Evolutionary conservation across 1,140 invertebrate genomes (phyloP).

Genomic region (Contarinia nasturtii): DNA sequence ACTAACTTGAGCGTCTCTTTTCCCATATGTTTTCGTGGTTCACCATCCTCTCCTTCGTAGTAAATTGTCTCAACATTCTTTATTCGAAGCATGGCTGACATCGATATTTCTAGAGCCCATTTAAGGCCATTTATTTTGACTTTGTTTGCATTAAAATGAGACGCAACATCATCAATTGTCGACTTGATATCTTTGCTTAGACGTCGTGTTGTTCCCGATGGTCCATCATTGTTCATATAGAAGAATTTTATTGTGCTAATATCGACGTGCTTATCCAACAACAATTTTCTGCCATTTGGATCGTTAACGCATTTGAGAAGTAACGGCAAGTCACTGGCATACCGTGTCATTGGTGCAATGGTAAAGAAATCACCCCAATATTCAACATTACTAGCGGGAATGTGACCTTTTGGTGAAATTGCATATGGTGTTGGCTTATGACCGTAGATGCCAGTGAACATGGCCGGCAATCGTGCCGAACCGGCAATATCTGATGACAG

Average conservation of each 20-base stretch:
- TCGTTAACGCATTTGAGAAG: slow-evolving; percentile 46
- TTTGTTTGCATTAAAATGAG: slow-evolving; percentile 36
- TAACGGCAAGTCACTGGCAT: slow-evolving; percentile 58
- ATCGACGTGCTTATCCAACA: slow-evolving; percentile 45
- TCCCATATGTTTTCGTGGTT: slow-evolving; percentile 31
- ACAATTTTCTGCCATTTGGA: slow-evolving; percentile 31
- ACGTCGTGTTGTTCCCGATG: slow-evolving; percentile 34
- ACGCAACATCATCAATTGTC: slow-evolving; percentile 41
- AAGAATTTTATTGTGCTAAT: slow-evolving; percentile 50
- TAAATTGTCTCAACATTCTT: slow-evolving; percentile 36
- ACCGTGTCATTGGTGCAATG: slow-evolving; percentile 65
- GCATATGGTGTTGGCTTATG: slow-evolving; percentile 54
- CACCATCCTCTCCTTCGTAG: slow-evolving; percentile 32
- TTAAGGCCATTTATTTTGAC: slow-evolving; percentile 35
- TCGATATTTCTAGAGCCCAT: slow-evolving; percentile 35
- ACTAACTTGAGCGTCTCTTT: slow-evolving; percentile 30
- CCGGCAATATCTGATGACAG: slow-evolving; percentile 73
- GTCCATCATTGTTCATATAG: slow-evolving; percentile 56
- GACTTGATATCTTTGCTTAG: slow-evolving; percentile 44
- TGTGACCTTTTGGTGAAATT: slow-evolving; percentile 34
- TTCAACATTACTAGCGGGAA: slow-evolving; percentile 29
- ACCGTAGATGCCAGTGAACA: slow-evolving; percentile 73
- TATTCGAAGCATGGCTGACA: slow-evolving; percentile 32
- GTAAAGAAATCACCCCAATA: slow-evolving; percentile 39
- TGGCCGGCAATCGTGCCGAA: slow-evolving; percentile 62